Evolutionary conservation across 2,888 invertebrate genomes (phyloP).

Genomic region (Drosophila cracens): DNA sequence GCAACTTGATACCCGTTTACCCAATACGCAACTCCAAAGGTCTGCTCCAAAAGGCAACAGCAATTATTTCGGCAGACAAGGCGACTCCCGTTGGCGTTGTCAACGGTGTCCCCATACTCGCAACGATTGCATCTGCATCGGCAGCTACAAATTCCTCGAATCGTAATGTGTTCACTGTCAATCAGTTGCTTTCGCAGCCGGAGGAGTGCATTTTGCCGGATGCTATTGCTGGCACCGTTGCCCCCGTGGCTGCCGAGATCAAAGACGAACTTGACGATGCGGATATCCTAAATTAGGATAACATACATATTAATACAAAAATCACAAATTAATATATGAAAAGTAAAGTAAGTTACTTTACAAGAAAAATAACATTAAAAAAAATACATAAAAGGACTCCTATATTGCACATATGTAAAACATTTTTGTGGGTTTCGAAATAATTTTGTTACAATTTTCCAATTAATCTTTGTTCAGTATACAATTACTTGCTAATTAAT

Average conservation of each 20-base stretch:
- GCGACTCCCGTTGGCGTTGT: neutral
- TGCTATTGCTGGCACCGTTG: slow-evolving; percentile 6
- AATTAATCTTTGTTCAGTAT: neutral
- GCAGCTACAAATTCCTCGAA: slow-evolving; percentile 18
- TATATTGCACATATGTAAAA: slow-evolving; percentile 10
- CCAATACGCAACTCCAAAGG: slow-evolving; percentile 1
- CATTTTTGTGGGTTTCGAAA: slow-evolving; percentile 2
- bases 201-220: slow-evolving; percentile 66
- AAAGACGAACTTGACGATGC: slow-evolving; percentile 64
- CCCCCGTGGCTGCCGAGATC: slow-evolving; percentile 38
- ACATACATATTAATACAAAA: neutral
- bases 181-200: slow-evolving; percentile 46
- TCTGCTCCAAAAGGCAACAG: neutral
- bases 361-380: neutral
- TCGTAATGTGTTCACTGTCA: slow-evolving; percentile 50
- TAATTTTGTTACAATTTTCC: slow-evolving; percentile 11
- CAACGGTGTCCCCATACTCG: neutral
- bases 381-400: neutral
- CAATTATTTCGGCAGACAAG: neutral
- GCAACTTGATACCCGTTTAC: slow-evolving; percentile 3
- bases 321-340: slow-evolving; percentile 1
- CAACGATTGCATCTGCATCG: neutral
- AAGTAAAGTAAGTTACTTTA: slow-evolving; percentile 57
- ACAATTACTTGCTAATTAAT: neutral
- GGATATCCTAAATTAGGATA: slow-evolving; percentile 40